Percentiles rank a stretch among this genome's conserved stretches.
phyloP scores from a whole-genome alignment of 2,113 vertebrate species.

The Hystrix brachyura region DNA sequence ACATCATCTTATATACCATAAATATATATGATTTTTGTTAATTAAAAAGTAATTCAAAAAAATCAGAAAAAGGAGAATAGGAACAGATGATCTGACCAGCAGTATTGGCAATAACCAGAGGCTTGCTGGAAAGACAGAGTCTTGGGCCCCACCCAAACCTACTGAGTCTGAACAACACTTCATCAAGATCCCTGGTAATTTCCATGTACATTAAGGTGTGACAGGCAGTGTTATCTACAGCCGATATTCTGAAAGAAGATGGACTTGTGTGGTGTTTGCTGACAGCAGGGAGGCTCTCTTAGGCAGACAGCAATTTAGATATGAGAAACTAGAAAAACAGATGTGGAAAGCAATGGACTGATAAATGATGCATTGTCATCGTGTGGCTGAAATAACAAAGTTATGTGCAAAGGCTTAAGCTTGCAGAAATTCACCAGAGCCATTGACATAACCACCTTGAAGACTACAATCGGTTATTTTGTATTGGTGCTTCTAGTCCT shows the following conservation, averaged over 20 bases:
- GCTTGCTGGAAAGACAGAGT: neutral
- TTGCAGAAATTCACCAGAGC: constrained; percentile 51
- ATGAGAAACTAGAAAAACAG: neutral
- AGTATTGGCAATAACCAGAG: neutral
- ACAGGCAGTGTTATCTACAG: neutral
- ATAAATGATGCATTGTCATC: neutral
- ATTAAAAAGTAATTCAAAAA: neutral
- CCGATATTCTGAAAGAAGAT: neutral
- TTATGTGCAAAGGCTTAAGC: neutral
- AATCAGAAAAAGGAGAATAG: neutral
- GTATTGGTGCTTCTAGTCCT: neutral
- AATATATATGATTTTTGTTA: neutral
- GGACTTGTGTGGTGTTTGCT: neutral
- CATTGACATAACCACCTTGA: neutral
- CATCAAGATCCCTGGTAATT: neutral
- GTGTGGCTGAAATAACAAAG: constrained; percentile 1
- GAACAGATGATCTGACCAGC: neutral
- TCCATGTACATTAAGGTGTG: neutral
- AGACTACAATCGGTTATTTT: constrained; percentile 13
- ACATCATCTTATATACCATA: neutral
- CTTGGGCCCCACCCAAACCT: neutral
- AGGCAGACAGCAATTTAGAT: neutral
- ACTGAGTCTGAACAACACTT: neutral
- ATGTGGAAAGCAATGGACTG: constrained; percentile 2
- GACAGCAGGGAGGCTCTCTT: neutral